These are phyloP conservation scores for Penaeus monodon DNA, from an alignment of 2,888 invertebrate genomes.

Conservation along the genomic window DNA sequence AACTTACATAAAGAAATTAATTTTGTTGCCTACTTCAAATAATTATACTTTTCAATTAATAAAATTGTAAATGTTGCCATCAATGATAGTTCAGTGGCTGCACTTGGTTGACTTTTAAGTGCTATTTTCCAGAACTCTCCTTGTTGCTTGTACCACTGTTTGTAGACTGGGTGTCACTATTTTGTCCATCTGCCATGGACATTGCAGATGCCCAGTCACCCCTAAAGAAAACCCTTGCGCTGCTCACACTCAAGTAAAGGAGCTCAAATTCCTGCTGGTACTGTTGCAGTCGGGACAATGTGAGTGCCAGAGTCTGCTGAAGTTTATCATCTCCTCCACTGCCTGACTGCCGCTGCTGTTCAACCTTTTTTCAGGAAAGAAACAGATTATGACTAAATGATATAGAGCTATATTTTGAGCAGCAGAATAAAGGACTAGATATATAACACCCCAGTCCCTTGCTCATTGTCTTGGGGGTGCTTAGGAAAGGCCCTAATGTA, in stretches of 20 bases:
- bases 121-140: slow-evolving; percentile 28
- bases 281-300: slow-evolving; percentile 85
- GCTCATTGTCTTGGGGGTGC: too few relatives aligned
- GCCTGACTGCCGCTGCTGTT: slow-evolving; percentile 53
- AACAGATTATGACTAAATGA: neutral
- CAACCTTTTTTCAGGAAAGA: slow-evolving; percentile 67
- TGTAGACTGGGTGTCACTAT: slow-evolving; percentile 49
- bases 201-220: slow-evolving; percentile 66
- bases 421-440: too few relatives aligned
- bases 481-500: too few relatives aligned
- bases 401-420: neutral
- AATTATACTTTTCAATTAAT: too few relatives aligned
- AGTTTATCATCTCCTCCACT: slow-evolving; percentile 82
- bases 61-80: too few relatives aligned
- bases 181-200: slow-evolving; percentile 16
- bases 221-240: slow-evolving; percentile 95
- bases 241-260: slow-evolving; percentile 90
- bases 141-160: slow-evolving; percentile 43
- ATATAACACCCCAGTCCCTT: too few relatives aligned
- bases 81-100: too few relatives aligned
- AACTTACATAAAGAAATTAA: too few relatives aligned
- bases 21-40: too few relatives aligned
- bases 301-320: slow-evolving; percentile 91
- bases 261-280: slow-evolving; percentile 88
- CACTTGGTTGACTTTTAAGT: too few relatives aligned